Conservation (phyloP, 2,113 vertebrate genomes). For the Euleptes europaea region DNA sequence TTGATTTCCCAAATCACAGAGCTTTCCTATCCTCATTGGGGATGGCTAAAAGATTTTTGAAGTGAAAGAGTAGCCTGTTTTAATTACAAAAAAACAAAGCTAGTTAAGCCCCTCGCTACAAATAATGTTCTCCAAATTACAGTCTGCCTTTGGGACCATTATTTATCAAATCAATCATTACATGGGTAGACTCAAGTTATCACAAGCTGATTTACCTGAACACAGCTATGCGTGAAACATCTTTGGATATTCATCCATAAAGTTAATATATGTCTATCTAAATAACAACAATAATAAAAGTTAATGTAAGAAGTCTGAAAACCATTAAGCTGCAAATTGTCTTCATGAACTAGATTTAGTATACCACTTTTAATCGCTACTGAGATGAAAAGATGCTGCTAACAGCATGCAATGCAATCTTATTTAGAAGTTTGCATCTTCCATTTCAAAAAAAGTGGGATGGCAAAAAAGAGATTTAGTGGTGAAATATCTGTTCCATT, state of each 20-base stretch:
- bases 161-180: conserved; percentile 43
- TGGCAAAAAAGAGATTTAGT: background rate
- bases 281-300: background rate
- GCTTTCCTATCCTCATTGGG: conserved; percentile 38
- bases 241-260: conserved; percentile 11
- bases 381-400: conserved; percentile 10
- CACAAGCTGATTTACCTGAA: background rate
- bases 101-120: conserved; percentile 34
- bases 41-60: conserved; percentile 27
- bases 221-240: conserved; percentile 1
- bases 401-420: background rate
- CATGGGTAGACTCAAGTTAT: background rate
- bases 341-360: conserved; percentile 24
- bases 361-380: background rate
- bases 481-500: accelerated
- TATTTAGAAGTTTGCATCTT: background rate
- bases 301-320: background rate
- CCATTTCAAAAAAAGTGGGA: background rate
- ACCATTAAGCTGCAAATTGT: conserved; percentile 11
- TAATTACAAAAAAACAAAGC: conserved; percentile 54
- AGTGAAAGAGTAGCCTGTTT: conserved; percentile 10
- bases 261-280: conserved; percentile 11
- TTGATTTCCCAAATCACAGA: conserved; percentile 41
- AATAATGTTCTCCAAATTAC: conserved; percentile 16
- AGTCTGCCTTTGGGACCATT: conserved; percentile 31